Base-by-base conservation (phyloP, 2,888 invertebrate genomes). In the Apamea monoglypha region DNA sequence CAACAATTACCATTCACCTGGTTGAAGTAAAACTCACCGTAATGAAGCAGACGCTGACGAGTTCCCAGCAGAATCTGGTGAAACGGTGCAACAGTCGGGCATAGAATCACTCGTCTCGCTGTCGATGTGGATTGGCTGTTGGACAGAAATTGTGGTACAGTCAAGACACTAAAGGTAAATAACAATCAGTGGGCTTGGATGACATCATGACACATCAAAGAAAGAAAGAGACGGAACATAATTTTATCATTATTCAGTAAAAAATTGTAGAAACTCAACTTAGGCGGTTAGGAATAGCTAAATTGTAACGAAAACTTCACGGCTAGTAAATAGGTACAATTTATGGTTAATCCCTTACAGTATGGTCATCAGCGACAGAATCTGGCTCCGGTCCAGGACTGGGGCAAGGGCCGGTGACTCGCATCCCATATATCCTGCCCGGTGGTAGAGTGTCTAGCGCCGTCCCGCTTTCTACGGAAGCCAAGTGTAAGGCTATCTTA, bases 401-500 rank as follows among this genome's bases (percentile, higher is more conserved):
- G 29, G 97, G 96, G 88, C 98, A 98, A 0, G 98, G 98, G 68
- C 98, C 98, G 0, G 98, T 98, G 16, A 99, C 98, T 76, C 98
- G 97, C 98, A 99, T 98, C 0, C 99, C 99, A 91, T 98, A 99
- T 87, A 99, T 99, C 59, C 99, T 98, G 2, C 99, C 99, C 63
- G 98, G 98, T 5, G 99, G 99, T 79, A 99, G 96, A 56, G 98
- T 97, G 63, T 99, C 98, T 81, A 96, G 80, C 0, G 96, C 90
- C 0, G 96, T 95, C 1, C 97, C 97, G 53, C 95, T 97, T 85
- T 97, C 97, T 21, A 97, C 97, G n/a, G 99, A 98, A 32, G 99
- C 98, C 91, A 99, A 97, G 75, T 99, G 99, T 79, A 99, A 96
- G 0, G 99, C 99, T 88, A 99, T 99, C 77, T 99, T 99, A 93